Evolutionary conservation across 1,140 invertebrate species (phyloP).

Genomic region (Drosophila simulans): DNA sequence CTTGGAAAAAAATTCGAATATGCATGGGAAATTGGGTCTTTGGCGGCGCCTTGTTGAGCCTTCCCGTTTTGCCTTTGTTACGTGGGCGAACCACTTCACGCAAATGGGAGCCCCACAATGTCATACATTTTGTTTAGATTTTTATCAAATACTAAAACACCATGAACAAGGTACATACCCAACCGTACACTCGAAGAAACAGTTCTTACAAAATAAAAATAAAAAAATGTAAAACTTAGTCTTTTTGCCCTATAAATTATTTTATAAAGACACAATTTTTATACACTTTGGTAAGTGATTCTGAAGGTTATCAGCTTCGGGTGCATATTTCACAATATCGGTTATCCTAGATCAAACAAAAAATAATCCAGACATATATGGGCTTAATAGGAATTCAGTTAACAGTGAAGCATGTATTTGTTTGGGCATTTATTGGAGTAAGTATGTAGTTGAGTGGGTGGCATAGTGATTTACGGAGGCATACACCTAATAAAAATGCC

Average conservation of each 20-base stretch:
- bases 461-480: constrained; percentile 68
- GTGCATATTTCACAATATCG: too few species aligned
- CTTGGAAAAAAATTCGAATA: constrained; percentile 33
- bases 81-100: constrained; percentile 40
- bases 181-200: constrained; percentile 12
- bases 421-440: constrained; percentile 1
- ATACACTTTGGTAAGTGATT: neutral
- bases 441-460: constrained; percentile 23
- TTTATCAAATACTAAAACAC: constrained; percentile 76
- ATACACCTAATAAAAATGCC: constrained; percentile 54
- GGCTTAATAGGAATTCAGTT: neutral
- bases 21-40: constrained; percentile 57
- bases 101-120: constrained; percentile 58
- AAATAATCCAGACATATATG: neutral
- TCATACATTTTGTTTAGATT: constrained; percentile 80
- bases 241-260: neutral
- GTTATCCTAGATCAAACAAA: neutral
- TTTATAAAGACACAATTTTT: neutral
- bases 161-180: constrained; percentile 67
- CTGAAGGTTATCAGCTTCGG: too few species aligned
- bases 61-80: constrained; percentile 24
- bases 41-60: constrained; percentile 21
- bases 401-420: constrained; percentile 7
- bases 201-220: neutral
- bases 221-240: neutral